Evolutionary conservation across 1,140 invertebrate genomes (phyloP), one percentile per base, ranked within the genome.

Genomic region (Drosophila ironensis): DNA sequence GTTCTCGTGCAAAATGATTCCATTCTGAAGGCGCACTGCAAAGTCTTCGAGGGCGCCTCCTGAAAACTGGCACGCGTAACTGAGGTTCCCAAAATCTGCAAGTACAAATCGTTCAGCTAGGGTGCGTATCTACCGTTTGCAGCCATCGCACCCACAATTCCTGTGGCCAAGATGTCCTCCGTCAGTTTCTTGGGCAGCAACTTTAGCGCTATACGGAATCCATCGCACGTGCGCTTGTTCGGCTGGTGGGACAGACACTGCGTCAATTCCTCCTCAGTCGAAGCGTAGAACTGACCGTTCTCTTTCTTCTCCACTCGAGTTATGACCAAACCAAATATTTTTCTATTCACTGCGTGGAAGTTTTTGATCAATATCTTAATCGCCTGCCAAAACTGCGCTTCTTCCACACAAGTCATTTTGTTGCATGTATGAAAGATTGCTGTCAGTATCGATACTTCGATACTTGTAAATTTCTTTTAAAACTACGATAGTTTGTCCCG

Each of bases 301-400:
- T 73, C 33, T 7, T 44, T 24, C 16, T 75, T 75, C 19, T 53
- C 41, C 2, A 86, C 68, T 46, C 59, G 24, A 11, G 67, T 75
- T 7, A 87, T 61, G 0, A 74, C 25, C 33, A 87, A 81, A 2
- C 63, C 80, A 24, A 88, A 89, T 67, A 89, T 80, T 42, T 87
- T 87, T 56, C 73, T 89, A 71, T 89, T 89, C 14, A 89, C 19
- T 1, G 88, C 73, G 48, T 89, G 84, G 14, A 84, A 89, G 42
- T 89, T 89, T 51, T 57, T 70, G 16, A 89, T 70, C 47, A 89
- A 72, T 47, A 89, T 77, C 11, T 25, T 44, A 35, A 89, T 74
- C 7, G 64, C 71, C 11, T 54, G 57, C 87, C 84, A 89, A 45
- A 88, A 87, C 20, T 87, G 74, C 17, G 40, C n/a, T 63, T 86